A percentile compares a stretch with the other conserved stretches of the same genome.
Conservation (phyloP, 2,888 invertebrate species). For the Ectemnius cavifrons region DNA sequence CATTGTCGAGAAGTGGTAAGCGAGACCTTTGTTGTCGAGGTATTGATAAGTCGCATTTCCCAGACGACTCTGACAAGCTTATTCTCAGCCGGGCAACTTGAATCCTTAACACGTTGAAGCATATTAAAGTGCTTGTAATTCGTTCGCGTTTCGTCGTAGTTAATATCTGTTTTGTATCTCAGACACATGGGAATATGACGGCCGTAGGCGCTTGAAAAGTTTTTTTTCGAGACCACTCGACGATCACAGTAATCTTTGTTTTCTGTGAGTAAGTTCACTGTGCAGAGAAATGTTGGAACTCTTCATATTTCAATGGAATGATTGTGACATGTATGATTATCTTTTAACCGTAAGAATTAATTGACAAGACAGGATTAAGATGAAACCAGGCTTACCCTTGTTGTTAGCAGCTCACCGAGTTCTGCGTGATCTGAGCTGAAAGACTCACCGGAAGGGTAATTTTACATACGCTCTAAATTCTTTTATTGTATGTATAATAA, state of each 20-base stretch:
- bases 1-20: conserved; percentile 14
- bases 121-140: conserved; percentile 10
- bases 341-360: conserved; percentile 51
- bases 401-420: conserved; percentile 65
- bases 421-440: conserved; percentile 63
- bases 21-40: conserved; percentile 34
- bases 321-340: conserved; percentile 51
- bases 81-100: no score
- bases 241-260: conserved; percentile 18
- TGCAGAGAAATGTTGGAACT: conserved; percentile 15
- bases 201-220: no score
- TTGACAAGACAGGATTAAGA: conserved; percentile 61
- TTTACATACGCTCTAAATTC: conserved; percentile 6
- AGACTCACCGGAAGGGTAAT: conserved; percentile 41
- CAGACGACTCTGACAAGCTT: conserved; percentile 11
- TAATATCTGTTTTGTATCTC: no score
- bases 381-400: conserved; percentile 60
- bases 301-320: conserved; percentile 30
- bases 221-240: not conserved
- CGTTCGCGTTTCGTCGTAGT: no score
- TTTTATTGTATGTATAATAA: no score
- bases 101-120: not conserved
- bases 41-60: conserved; percentile 28
- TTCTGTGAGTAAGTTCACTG: conserved; percentile 28
- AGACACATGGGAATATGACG: no score